A percentile compares a stretch with the other conserved stretches of the same genome.
Evolutionary conservation across 30 jellyfish, hydroid and myxozoan species (phyloP).

Genomic region (Rhopilema esculentum): DNA sequence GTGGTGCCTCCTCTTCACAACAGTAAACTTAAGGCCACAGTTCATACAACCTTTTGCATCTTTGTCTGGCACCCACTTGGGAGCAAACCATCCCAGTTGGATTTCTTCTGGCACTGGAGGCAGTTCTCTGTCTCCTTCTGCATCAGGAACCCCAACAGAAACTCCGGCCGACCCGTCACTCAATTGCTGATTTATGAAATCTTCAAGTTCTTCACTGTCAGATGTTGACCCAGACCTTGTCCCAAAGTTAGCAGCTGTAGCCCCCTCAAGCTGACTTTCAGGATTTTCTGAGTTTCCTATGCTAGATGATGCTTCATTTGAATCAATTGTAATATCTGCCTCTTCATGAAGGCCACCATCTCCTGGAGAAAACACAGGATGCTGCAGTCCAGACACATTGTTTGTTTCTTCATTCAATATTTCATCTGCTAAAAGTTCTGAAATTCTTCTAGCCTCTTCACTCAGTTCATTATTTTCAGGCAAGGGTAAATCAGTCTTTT

Average conservation of each 20-base stretch:
- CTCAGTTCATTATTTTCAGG: conserved; percentile 1
- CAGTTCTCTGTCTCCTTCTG: conserved; percentile 22
- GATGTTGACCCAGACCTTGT: conserved; percentile 71
- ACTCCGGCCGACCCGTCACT: conserved; percentile 13
- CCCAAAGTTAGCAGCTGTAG: conserved; percentile 6
- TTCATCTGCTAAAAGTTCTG: conserved; percentile 60
- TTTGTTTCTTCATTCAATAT: conserved; percentile 13
- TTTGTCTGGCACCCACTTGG: conserved; percentile 97
- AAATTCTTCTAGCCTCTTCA: conserved; percentile 21
- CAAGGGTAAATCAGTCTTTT: background rate
- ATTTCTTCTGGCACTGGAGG: conserved; percentile 40
- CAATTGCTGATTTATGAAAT: conserved; percentile 57
- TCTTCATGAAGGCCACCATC: background rate
- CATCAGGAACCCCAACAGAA: conserved; percentile 13
- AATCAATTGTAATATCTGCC: background rate
- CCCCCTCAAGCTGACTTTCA: background rate
- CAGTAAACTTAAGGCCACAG: conserved; percentile 84
- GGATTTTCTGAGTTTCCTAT: background rate
- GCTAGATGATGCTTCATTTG: background rate
- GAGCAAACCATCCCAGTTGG: conserved; percentile 91
- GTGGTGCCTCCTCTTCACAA: conserved; percentile 94
- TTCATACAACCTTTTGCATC: conserved; percentile 87
- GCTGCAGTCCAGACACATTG: background rate
- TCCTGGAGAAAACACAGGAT: background rate
- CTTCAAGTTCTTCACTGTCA: conserved; percentile 82